Evolutionary conservation across 2,888 invertebrate genomes (phyloP).

Genomic region (Pseudococcus longispinus): DNA sequence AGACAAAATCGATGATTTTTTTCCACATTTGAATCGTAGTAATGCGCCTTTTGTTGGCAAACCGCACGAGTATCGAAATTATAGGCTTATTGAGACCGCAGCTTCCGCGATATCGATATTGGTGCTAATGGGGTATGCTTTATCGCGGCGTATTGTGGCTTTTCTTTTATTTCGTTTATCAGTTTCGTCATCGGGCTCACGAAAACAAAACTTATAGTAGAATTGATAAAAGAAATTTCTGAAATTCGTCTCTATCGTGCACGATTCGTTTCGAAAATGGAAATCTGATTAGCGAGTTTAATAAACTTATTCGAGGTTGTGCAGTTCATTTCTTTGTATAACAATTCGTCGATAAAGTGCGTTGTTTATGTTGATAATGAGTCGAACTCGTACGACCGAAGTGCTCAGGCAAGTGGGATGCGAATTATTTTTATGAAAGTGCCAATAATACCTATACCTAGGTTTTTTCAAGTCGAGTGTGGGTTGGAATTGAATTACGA

Average conservation of each 20-base stretch:
- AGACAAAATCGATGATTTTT: neutral
- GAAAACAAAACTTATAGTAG: neutral
- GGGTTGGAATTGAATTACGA: neutral
- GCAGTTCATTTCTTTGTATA: neutral
- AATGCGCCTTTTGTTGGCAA: neutral
- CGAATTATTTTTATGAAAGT: neutral
- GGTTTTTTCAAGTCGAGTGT: neutral
- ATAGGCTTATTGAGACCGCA: neutral
- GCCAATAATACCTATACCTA: neutral
- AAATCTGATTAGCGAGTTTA: constrained; percentile 30
- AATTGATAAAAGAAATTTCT: neutral
- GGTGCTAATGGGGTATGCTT: neutral
- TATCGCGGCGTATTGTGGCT: neutral
- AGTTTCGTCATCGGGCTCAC: neutral
- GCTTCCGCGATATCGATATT: constrained; percentile 13
- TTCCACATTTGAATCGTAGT: neutral
- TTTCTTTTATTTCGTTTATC: neutral
- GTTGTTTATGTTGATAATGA: constrained; percentile 25
- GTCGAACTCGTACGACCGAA: neutral
- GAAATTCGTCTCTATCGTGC: neutral
- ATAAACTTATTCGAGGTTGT: constrained; percentile 1
- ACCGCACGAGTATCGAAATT: neutral
- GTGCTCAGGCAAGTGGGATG: neutral
- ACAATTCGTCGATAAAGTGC: constrained; percentile 13
- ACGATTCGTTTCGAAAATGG: neutral